Conservation (phyloP, 2,797 vertebrate species). For the Staurois parvus region DNA sequence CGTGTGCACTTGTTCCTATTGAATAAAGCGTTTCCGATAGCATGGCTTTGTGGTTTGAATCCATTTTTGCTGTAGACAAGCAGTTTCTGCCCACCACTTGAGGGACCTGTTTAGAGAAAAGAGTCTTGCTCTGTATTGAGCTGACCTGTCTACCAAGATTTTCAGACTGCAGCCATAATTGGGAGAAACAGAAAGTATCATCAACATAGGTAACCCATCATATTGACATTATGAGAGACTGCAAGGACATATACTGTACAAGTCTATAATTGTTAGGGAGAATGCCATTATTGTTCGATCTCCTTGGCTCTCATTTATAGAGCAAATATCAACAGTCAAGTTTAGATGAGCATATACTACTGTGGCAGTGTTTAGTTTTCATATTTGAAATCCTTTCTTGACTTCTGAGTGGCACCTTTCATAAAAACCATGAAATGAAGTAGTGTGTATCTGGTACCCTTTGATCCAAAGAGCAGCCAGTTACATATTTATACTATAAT, state of each 20-base stretch:
- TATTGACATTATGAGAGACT: not conserved
- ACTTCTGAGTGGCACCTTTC: not conserved
- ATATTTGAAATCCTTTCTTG: not conserved
- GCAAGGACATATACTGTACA: not conserved
- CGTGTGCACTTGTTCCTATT: too few species aligned
- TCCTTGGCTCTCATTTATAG: not conserved
- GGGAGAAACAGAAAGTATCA: too few species aligned
- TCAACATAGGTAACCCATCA: not conserved
- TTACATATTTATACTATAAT: not conserved
- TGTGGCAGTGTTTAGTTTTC: conserved; percentile 15
- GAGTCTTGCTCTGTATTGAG: too few species aligned
- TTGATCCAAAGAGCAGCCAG: not conserved
- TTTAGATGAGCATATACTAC: not conserved
- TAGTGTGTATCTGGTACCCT: not conserved
- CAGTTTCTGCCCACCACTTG: too few species aligned
- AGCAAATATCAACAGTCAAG: not conserved
- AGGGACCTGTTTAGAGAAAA: too few species aligned
- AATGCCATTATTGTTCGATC: not conserved
- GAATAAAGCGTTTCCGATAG: too few species aligned
- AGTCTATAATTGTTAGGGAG: not conserved
- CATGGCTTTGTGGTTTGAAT: too few species aligned
- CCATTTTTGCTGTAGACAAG: too few species aligned
- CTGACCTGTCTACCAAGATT: too few species aligned
- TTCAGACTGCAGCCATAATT: not conserved
- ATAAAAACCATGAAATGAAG: conserved; percentile 46